These are phyloP conservation scores for Lordiphosa collinella DNA, from an alignment of 1,140 invertebrate species.

Conservation along the genomic window DNA sequence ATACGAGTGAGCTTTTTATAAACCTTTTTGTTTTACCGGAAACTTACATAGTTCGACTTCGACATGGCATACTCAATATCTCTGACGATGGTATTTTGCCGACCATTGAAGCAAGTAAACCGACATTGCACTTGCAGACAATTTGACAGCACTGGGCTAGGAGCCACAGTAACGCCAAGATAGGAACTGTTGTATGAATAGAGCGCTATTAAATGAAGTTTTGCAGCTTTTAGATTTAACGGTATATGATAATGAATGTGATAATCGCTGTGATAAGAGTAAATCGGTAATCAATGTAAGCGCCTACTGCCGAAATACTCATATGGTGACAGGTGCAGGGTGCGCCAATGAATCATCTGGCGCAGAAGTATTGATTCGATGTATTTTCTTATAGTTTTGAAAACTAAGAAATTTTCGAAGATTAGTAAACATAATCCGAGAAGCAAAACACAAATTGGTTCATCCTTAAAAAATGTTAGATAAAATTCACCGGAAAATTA, in stretches of 20 bases:
- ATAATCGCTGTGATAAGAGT: conserved; percentile 23
- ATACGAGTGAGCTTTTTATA: not conserved
- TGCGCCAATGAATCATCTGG: no score
- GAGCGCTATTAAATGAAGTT: conserved; percentile 15
- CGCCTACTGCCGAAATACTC: not conserved
- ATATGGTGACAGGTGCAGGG: no score
- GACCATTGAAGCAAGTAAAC: conserved; percentile 28
- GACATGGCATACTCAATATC: conserved; percentile 22
- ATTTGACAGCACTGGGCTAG: not conserved
- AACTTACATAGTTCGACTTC: conserved; percentile 10
- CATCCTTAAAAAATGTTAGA: no score
- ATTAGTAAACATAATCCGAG: no score
- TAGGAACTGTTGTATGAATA: conserved; percentile 19
- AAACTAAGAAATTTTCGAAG: no score
- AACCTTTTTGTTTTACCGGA: not conserved
- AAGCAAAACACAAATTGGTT: no score
- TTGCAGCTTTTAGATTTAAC: conserved; percentile 16
- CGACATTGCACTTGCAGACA: conserved; percentile 31
- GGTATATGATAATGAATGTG: conserved; percentile 21
- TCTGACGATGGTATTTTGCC: conserved; percentile 9
- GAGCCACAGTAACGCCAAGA: conserved; percentile 6
- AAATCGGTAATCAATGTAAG: conserved; percentile 10
- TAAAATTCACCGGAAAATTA: no score
- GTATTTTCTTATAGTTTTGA: no score
- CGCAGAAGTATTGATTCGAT: no score